These are phyloP conservation scores for Xenus cinereus DNA, from an alignment of 2,113 vertebrate genomes.

Conservation along the genomic window DNA sequence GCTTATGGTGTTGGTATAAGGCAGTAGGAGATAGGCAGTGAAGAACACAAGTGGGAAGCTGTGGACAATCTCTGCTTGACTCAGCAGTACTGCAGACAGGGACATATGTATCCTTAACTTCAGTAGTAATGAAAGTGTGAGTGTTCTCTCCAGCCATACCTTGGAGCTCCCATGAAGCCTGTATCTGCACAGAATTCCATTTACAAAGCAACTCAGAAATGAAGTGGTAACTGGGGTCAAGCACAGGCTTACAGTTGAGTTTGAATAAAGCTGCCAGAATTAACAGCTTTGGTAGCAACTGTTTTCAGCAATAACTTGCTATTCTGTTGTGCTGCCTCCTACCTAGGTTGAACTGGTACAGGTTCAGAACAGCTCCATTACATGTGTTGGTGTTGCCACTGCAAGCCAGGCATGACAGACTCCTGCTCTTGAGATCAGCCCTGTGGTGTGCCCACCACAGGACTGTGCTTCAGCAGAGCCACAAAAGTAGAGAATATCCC, in stretches of 20 bases:
- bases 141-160: not conserved
- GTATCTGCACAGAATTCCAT: not conserved
- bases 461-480: not conserved
- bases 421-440: not conserved
- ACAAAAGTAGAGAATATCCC: not conserved
- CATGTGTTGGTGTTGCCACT: accelerated
- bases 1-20: not conserved
- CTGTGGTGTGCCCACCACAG: not conserved
- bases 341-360: not conserved
- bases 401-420: not conserved
- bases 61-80: not conserved
- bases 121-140: not conserved
- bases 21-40: not conserved
- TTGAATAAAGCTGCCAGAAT: not conserved
- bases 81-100: accelerated
- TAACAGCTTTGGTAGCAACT: not conserved
- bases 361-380: not conserved
- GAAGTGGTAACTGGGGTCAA: not conserved
- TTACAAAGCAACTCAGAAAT: not conserved
- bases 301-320: not conserved
- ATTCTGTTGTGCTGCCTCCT: not conserved
- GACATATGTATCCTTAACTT: accelerated
- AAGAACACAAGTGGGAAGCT: not conserved
- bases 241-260: not conserved
- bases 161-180: not conserved